Percentiles rank a stretch among this genome's conserved stretches.
phyloP scores from a whole-genome alignment of 2,797 vertebrate genomes.

The Scyliorhinus canicula region DNA sequence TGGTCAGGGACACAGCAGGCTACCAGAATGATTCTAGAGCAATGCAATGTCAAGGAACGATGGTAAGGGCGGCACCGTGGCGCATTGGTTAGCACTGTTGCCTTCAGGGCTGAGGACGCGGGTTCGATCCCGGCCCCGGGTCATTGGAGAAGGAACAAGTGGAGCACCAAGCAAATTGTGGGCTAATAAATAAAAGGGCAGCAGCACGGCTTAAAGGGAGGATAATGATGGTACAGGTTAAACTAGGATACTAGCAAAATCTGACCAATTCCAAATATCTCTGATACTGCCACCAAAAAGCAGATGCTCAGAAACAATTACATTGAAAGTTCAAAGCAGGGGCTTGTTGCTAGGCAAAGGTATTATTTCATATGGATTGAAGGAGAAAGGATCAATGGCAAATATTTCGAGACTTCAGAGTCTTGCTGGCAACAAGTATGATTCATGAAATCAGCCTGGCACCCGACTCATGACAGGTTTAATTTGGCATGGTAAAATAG shows the following conservation, averaged over 20 bases:
- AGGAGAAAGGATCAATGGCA: not conserved
- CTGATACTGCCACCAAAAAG: not conserved
- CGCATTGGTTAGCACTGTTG: too few species aligned
- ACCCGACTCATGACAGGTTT: too few species aligned
- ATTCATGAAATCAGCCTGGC: too few species aligned
- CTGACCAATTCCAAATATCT: not conserved
- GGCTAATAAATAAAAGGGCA: not conserved
- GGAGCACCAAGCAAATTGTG: not conserved
- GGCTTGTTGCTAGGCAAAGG: not conserved
- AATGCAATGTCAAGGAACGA: not conserved
- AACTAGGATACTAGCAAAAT: not conserved
- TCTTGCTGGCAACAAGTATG: too few species aligned
- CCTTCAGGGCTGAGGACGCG: too few species aligned
- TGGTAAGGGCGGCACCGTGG: too few species aligned
- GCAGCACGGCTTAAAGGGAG: not conserved
- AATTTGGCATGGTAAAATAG: too few species aligned
- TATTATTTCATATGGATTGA: not conserved
- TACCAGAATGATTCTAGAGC: not conserved
- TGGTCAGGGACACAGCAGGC: not conserved
- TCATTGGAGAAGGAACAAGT: not conserved
- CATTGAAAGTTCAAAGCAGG: not conserved
- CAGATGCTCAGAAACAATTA: too few species aligned
- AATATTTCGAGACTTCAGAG: too few species aligned
- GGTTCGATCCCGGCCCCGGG: too few species aligned
- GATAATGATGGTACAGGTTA: not conserved